Percentiles rank a stretch among this genome's conserved stretches.
These are phyloP conservation scores for Pocillopora grandis DNA, from an alignment of 92 coral and sea anemone genomes.

Conservation along the genomic window DNA sequence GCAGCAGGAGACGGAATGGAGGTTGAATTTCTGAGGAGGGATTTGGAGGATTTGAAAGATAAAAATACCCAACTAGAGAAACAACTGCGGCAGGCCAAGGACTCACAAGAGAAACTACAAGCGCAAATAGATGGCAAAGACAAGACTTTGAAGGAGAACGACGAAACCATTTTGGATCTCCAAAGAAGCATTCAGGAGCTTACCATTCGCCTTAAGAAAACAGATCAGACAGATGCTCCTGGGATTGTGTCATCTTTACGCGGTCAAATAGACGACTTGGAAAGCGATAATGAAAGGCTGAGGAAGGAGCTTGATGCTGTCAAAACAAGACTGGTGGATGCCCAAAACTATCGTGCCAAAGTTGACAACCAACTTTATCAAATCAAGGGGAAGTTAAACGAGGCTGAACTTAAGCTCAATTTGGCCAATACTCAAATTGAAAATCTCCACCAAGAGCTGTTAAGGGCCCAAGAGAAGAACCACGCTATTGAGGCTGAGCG, in stretches of 20 bases:
- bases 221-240: conserved; percentile 88
- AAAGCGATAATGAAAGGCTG: conserved; percentile 90
- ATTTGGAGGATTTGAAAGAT: conserved; percentile 77
- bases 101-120: conserved; percentile 74
- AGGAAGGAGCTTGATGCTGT: conserved; percentile 78
- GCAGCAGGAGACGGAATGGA: conserved; percentile 82
- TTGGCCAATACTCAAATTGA: conserved; percentile 78
- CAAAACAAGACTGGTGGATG: conserved; percentile 60
- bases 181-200: conserved; percentile 78
- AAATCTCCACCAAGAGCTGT: conserved; percentile 81
- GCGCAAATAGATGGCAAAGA: conserved; percentile 61
- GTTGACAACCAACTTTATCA: conserved; percentile 77
- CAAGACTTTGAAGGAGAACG: conserved; percentile 73
- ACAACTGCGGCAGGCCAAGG: conserved; percentile 64
- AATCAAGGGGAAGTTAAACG: conserved; percentile 75
- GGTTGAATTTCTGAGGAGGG: conserved; percentile 70
- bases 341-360: conserved; percentile 78
- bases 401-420: conserved; percentile 66
- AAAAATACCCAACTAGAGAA: conserved; percentile 81
- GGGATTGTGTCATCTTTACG: conserved; percentile 85
- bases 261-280: conserved; percentile 78
- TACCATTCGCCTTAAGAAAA: conserved; percentile 72
- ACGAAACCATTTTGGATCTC: conserved; percentile 85
- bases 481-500: conserved; percentile 78
- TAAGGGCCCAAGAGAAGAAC: conserved; percentile 81